Base-by-base conservation (phyloP, 2,113 vertebrate species). In the Sapajus apella region DNA sequence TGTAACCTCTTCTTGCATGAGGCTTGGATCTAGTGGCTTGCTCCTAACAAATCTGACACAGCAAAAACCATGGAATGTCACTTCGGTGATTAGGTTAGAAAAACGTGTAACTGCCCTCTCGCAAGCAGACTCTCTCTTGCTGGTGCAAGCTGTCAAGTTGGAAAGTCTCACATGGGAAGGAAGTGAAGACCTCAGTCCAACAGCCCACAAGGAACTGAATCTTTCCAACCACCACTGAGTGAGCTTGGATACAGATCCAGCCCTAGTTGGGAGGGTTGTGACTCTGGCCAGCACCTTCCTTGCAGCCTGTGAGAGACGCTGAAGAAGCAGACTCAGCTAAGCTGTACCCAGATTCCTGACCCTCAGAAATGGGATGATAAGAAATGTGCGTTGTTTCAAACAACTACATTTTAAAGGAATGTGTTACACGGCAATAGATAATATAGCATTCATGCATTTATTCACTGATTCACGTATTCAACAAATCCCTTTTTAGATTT, bases 201-300 rank as follows among this genome's bases (percentile, higher is more conserved):
- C 1, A 79, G 56, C 3, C 73, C 70, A 7, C 3, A 12, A 82
- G 52, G 89, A 88, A 14, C 17, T 20, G 18, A 80, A 52, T 40
- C 45, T 61, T 91, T 64, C 20, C 66, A 77, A 35, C 8, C 68
- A 50, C 18, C 37, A 18, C 14, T 16, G 58, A n/a, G 32, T 25
- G 35, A 45, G 6, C 35, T 17, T 55, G 43, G 21, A 68, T 87
- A 27, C 27, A 88, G 23, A 77, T 20, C 23, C 5, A 89, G 20
- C 27, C 14, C 56, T 14, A 2, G 12, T 0, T 64, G 47, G 21
- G 20, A 52, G n/a, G n/a, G n/a, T 0, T 61, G 13, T 56, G 37
- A 37, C 47, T 83, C 10, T 3, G 18, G 52, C 13, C 11, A 52
- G n/a, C 17, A 40, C 0, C 23, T 73, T 82, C 25, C 14, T 10